Evolutionary conservation across 2,113 vertebrate species (phyloP).

Genomic region (western clawed frog (Xenopus tropicalis)): UCB_Xtro_10.0 CM004445.2:74347001-74347500

Average conservation of each 20-base stretch:
- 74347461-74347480: too few relatives aligned
- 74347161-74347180: slow-evolving; percentile 19
- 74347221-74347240: slow-evolving; percentile 25
- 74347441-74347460: too few relatives aligned
- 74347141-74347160: slow-evolving; percentile 35
- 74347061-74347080: slow-evolving; percentile 11
- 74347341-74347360: too few relatives aligned
- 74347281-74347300: not conserved
- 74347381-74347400: too few relatives aligned
- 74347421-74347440: too few relatives aligned
- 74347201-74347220: slow-evolving; percentile 36
- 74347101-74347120: slow-evolving; percentile 8
- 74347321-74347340: too few relatives aligned
- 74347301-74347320: too few relatives aligned
- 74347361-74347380: too few relatives aligned
- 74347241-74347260: slow-evolving; percentile 21
- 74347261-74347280: slow-evolving; percentile 27
- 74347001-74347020: too few relatives aligned
- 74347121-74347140: slow-evolving; percentile 35
- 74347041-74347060: slow-evolving; percentile 1
- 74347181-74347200: slow-evolving; percentile 36
- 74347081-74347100: slow-evolving; percentile 33
- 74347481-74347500: too few relatives aligned
- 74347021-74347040: too few relatives aligned
- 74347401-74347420: too few relatives aligned